Evolutionary conservation across 2,113 vertebrate genomes (phyloP).

Genomic region (Gallinago paraguaiae): DNA sequence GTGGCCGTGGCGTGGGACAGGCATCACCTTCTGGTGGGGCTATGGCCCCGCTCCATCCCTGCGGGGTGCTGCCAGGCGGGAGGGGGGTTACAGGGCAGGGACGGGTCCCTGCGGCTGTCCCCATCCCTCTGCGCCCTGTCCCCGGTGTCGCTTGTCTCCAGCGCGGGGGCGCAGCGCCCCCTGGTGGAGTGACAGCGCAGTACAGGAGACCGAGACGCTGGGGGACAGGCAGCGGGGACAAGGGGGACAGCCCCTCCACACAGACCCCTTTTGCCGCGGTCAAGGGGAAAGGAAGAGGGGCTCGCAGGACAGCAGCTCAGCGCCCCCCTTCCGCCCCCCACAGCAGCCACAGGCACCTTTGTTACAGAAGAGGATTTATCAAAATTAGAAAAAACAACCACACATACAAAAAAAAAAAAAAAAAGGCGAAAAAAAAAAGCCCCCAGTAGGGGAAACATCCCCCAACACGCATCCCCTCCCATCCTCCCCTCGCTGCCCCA

Average conservation of each 20-base stretch:
- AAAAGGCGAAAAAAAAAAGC: not conserved
- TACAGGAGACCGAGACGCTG: not conserved
- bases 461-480: not conserved
- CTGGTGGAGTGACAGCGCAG: not conserved
- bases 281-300: not conserved
- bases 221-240: not conserved
- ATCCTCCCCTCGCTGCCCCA: not conserved
- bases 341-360: not conserved
- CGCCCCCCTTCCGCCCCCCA: fast-evolving
- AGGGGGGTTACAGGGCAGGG: fast-evolving
- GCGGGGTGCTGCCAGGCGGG: not conserved
- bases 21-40: not conserved
- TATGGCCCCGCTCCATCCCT: not conserved
- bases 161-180: not conserved
- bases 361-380: conserved; percentile 2
- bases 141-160: not conserved
- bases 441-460: not conserved
- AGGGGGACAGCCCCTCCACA: not conserved
- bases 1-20: fast-evolving
- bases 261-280: not conserved
- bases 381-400: conserved; percentile 48
- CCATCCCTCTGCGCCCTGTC: not conserved
- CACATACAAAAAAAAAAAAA: not conserved
- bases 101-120: not conserved
- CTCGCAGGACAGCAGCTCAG: not conserved